A percentile compares a stretch with the other conserved stretches of the same genome.
Evolutionary conservation across 2,888 invertebrate species (phyloP).

Genomic region (Polydrusus pterygomalis): DNA sequence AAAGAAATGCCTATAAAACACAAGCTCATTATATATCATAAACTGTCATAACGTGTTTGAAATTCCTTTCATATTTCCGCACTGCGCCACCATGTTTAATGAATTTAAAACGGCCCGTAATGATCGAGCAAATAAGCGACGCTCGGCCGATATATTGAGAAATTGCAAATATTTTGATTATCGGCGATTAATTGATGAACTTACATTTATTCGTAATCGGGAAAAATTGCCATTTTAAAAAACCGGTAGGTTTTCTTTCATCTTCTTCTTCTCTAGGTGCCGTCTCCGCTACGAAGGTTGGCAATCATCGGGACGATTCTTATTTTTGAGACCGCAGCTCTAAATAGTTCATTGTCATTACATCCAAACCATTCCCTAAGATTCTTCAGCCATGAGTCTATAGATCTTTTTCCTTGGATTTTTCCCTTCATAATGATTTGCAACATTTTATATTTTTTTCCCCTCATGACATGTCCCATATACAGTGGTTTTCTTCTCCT

Average conservation of each 20-base stretch:
- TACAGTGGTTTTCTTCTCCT: no score
- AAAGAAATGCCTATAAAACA: constrained; percentile 53
- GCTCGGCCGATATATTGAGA: constrained; percentile 47
- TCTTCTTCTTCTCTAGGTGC: no score
- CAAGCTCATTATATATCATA: constrained; percentile 56
- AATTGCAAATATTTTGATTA: constrained; percentile 53
- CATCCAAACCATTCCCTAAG: no score
- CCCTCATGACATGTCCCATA: no score
- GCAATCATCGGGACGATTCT: no score
- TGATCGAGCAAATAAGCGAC: constrained; percentile 51
- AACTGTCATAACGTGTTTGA: constrained; percentile 56
- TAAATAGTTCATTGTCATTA: no score
- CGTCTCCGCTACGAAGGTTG: no score
- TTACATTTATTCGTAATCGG: constrained; percentile 6
- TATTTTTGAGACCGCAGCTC: no score
- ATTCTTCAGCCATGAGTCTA: no score
- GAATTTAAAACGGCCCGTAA: constrained; percentile 53
- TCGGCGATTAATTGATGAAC: constrained; percentile 42
- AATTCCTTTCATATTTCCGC: constrained; percentile 46
- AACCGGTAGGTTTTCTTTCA: constrained; percentile 7
- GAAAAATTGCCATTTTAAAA: constrained; percentile 11
- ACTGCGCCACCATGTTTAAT: constrained; percentile 54
- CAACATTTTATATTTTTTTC: no score
- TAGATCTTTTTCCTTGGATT: no score
- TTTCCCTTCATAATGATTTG: no score